A percentile compares a stretch with the other conserved stretches of the same genome.
phyloP scores from a whole-genome alignment of 2,113 vertebrate genomes.

The Cygnus buccinator region DNA sequence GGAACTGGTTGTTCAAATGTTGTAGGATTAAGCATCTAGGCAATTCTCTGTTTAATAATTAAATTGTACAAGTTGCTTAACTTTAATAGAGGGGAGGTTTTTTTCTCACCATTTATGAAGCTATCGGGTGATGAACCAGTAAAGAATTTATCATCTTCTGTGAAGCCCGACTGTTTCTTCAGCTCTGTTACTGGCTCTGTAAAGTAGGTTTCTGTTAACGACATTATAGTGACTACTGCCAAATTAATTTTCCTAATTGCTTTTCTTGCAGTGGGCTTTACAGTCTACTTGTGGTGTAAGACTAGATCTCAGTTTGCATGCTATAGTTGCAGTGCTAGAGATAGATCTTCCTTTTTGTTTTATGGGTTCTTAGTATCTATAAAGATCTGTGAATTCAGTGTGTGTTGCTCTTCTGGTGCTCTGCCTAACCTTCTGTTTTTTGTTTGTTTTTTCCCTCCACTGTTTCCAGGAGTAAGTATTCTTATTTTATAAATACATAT shows the following conservation, averaged over 20 bases:
- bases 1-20: not conserved
- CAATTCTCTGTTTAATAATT: not conserved
- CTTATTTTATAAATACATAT: not conserved
- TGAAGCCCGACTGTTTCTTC: not conserved
- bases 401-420: not conserved
- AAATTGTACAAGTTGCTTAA: not conserved
- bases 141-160: not conserved
- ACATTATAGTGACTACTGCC: fast-evolving
- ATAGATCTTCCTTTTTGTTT: not conserved
- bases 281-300: not conserved
- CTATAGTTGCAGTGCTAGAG: not conserved
- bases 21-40: not conserved
- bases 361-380: not conserved
- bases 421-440: not conserved
- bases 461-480: not conserved
- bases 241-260: not conserved
- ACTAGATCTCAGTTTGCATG: not conserved
- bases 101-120: not conserved
- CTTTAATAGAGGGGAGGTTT: not conserved
- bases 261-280: not conserved
- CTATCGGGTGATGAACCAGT: not conserved
- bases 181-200: not conserved
- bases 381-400: not conserved
- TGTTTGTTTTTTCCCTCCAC: too few species aligned
- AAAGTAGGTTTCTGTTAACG: not conserved